phyloP scores from a whole-genome alignment of 1,140 invertebrate genomes.

The Diuraphis noxia region DNA sequence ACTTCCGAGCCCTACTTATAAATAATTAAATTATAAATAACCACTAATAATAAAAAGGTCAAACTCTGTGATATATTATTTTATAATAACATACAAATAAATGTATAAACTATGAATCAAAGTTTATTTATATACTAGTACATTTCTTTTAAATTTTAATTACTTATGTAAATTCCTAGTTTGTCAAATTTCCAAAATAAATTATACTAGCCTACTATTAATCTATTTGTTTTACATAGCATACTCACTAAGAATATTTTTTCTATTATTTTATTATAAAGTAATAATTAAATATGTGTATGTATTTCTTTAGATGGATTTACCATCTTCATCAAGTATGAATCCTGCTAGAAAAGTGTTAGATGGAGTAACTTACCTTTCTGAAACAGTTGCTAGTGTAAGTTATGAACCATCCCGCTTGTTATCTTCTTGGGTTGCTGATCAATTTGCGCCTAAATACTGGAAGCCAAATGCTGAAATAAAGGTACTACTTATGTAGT shows the following conservation, averaged over 20 bases:
- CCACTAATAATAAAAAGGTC: neutral
- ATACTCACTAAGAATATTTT: too few relatives aligned
- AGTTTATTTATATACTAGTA: too few relatives aligned
- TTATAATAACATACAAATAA: too few relatives aligned
- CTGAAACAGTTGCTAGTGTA: slow-evolving; percentile 71
- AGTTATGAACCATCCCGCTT: slow-evolving; percentile 73
- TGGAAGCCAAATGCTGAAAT: slow-evolving; percentile 82
- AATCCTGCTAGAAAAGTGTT: slow-evolving; percentile 77
- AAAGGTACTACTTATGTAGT: slow-evolving; percentile 60
- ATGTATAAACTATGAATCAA: too few relatives aligned
- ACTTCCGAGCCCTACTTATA: too few relatives aligned
- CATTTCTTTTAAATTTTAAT: neutral
- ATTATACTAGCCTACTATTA: neutral
- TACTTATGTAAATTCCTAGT: neutral
- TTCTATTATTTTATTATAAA: neutral
- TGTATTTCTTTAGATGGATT: slow-evolving; percentile 42
- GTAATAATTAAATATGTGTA: neutral
- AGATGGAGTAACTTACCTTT: slow-evolving; percentile 74
- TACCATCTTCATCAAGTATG: slow-evolving; percentile 38
- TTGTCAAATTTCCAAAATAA: neutral
- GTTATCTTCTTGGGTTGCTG: slow-evolving; percentile 74
- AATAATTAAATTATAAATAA: too few relatives aligned
- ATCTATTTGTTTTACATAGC: too few relatives aligned
- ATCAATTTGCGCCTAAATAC: slow-evolving; percentile 78
- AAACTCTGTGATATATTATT: neutral